phyloP scores from a whole-genome alignment of 2,888 invertebrate species.

The Troides helena region DNA sequence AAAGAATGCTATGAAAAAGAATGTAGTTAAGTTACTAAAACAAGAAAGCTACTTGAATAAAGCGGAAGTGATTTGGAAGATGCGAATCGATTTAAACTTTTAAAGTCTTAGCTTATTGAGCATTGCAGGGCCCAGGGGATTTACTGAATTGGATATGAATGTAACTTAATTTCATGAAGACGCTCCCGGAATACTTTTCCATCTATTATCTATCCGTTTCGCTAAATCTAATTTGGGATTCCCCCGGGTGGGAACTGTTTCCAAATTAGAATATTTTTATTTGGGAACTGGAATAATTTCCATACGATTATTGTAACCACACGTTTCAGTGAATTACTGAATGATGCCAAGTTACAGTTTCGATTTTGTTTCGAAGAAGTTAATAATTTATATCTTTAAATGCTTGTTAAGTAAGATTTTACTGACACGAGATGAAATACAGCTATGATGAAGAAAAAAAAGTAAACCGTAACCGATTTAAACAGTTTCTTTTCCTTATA shows the following conservation, averaged over 20 bases:
- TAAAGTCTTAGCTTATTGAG: slow-evolving; percentile 23
- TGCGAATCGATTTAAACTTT: slow-evolving; percentile 28
- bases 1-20: too few relatives aligned
- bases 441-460: too few relatives aligned
- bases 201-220: slow-evolving; percentile 18
- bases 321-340: too few relatives aligned
- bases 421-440: too few relatives aligned
- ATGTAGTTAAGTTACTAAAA: slow-evolving; percentile 1
- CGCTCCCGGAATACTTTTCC: slow-evolving; percentile 20
- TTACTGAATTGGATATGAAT: slow-evolving; percentile 27
- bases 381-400: too few relatives aligned
- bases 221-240: slow-evolving; percentile 16
- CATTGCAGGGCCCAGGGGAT: slow-evolving; percentile 23
- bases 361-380: too few relatives aligned
- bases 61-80: slow-evolving; percentile 13
- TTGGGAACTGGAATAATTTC: too few relatives aligned
- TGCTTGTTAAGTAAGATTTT: too few relatives aligned
- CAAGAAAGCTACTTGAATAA: slow-evolving; percentile 20
- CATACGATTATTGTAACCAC: too few relatives aligned
- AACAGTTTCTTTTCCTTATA: too few relatives aligned
- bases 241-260: slow-evolving; percentile 4
- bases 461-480: too few relatives aligned
- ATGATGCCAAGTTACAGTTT: too few relatives aligned
- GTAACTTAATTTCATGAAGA: slow-evolving; percentile 27
- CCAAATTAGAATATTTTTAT: slow-evolving; percentile 1